Base-by-base conservation (phyloP, 2,888 invertebrate genomes). In the Aethes cnicana region DNA sequence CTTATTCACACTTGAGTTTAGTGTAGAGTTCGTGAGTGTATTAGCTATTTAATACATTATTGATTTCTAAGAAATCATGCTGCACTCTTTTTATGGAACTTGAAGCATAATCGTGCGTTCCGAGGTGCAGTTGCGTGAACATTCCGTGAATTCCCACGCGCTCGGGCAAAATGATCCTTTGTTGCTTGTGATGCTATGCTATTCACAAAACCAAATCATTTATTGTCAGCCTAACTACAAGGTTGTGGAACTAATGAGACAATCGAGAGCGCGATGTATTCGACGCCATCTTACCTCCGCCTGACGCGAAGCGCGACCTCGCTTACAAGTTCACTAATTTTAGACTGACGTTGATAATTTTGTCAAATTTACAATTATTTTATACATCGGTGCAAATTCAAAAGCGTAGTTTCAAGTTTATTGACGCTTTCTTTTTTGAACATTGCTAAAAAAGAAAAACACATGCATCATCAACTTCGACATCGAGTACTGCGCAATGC, bases 221-320 rank as follows among this genome's bases (percentile, higher is more conserved):
- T 66, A 74, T 77, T 81, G 78, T 76, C 73, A 72, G 74, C 72
- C 73, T 77, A 71, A 79, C 71, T 72, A 67, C 81, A 79, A 82
- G 79, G 78, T 71, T 81, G 69, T 66, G 63, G 59, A 71, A 67
- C 68, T 79, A 76, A 77, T 76, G 74, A 80, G 72, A 72, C 69
- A 46, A 72, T 70, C 69, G 72, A 72, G 71, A 76, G 73, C 68
- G 77, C 72, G 68, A 74, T 68, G 53, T 47, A 54, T 58, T 57
- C 76, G 75, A 70, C 82, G 81, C 78, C 80, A 80, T 83, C 77
- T 82, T 82, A 72, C 72, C 69, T 65, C 69, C 74, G 71, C 72
- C 73, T 77, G 76, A 76, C 77, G 79, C 74, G 74, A 72, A 69
- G 68, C 66, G 59, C 72, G 72, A 74, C 77, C 77, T 77, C 78